Evolutionary conservation across 2,113 vertebrate species (phyloP).

Genomic region (Gymnorhina tibicen): DNA sequence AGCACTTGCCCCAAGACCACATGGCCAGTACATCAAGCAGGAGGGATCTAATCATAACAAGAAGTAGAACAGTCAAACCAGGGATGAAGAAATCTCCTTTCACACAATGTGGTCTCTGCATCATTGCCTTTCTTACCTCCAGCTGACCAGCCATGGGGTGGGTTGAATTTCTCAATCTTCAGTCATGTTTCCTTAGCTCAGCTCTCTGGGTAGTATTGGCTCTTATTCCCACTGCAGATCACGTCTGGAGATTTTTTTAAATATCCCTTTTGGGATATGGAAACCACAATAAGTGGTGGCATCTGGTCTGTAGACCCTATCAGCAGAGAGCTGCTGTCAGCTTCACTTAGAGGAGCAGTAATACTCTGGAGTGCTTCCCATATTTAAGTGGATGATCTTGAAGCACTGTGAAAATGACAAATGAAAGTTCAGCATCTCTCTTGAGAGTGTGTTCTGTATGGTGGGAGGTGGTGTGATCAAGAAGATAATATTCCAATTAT

Average conservation of each 20-base stretch:
- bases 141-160: background rate
- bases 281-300: background rate
- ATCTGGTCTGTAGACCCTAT: background rate
- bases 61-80: background rate
- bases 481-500: background rate
- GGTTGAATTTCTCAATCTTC: background rate
- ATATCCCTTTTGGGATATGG: background rate
- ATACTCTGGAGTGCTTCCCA: background rate
- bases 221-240: background rate
- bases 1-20: background rate
- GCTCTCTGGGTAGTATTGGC: background rate
- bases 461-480: background rate
- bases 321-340: background rate
- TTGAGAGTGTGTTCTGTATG: background rate
- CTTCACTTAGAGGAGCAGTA: background rate
- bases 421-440: background rate
- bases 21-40: background rate
- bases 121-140: background rate
- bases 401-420: background rate
- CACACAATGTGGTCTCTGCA: background rate
- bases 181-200: background rate
- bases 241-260: background rate
- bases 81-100: background rate
- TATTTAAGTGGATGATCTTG: background rate
- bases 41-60: background rate